Evolutionary conservation across 2,888 invertebrate genomes (phyloP), one percentile per base, ranked within the genome.

Genomic region (Uloborus plumipes): DNA sequence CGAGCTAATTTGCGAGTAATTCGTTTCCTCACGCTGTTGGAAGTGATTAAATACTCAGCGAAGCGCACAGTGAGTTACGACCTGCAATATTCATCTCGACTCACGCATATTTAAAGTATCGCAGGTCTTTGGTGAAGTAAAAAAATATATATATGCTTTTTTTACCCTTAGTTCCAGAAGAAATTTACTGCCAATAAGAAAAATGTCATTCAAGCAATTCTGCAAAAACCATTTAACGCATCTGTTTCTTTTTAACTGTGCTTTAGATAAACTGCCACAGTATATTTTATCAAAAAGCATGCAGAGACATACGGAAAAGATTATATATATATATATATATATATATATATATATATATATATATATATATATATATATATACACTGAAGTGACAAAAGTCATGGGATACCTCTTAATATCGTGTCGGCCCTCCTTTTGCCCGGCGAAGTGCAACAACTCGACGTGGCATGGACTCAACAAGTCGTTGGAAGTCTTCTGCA

Each of bases 11-110:
- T 79, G 73, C 72, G 65, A 71, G 65, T 71, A 65, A 71, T 78
- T 78, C 72, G 72, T 79, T 62, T 70, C 65, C 59, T 65, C 49
- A 67, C 59, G 58, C 72, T 59, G 67, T 59, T 73, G 73, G 73
- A 67, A 80, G 80, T 80, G 80, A 80, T 69, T 76, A 80, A 80
- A 80, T 80, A 69, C 67, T 50, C 80, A 69, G 22, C 20, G 80
- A 51, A 69, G 73, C 61, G 59, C n/a, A 67, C 39, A 67, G 66
- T 79, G 79, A 79, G 59, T 79, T 79, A 79, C 79, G 79, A 73
- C 66, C 67, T 31, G 66, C 66, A 59, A 67, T 69, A 80, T 74
- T 73, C 69, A 74, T 80, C 79, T 66, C 51, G 66, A 71, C 47
- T 65, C 61, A 20, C 26, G 51, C 73, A 80, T 62, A 69, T 74